Evolutionary conservation across 2,888 invertebrate species (phyloP), one percentile per base, ranked within the genome.

Genomic region (Elmis aenea): DNA sequence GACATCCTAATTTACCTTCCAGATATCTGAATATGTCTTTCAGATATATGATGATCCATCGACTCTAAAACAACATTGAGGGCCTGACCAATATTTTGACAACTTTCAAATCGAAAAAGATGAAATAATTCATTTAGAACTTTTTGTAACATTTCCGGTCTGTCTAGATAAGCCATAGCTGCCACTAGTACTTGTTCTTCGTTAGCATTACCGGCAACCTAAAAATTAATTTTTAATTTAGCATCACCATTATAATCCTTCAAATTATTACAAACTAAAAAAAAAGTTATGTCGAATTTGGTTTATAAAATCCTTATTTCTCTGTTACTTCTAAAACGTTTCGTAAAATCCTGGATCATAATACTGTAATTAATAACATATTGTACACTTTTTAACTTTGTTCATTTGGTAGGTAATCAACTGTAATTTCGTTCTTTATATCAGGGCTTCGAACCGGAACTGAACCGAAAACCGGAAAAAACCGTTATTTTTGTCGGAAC

Each of bases 51-150:
- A 52, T 83, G 76, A 52, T 85, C 84, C 93, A 97, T 94, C 0
- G 91, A 90, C 58, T 85, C 81, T 23, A 97, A 74, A 6, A 96
- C 88, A 15, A 89, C 79, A 52, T 78, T 77, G 9, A 92, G 71
- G 2, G 89, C 86, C 40, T 81, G 79, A 42, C 81, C 81, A 35
- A 85, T 78, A 58, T 83, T 77, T 34, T 77, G 76, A 66, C 85
- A 87, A 53, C 81, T 84, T 62, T 90, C 90, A 60, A 83, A 85
- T 33, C 90, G 79, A 61, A 91, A 88, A 33, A 89, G 69, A 62
- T 88, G 85, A 65, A 89, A 97, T 27, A 95, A 73, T 63, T 94
- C 93, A 63, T 92, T 95, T 16, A 97, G 75, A 12, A 94, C 89
- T 60, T 86, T 75, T 51, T 79, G 79, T 38, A 96, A 68, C 59